Evolutionary conservation across 2,888 invertebrate genomes (phyloP), one percentile per base, ranked within the genome.

Genomic region (Diploptera punctata): DNA sequence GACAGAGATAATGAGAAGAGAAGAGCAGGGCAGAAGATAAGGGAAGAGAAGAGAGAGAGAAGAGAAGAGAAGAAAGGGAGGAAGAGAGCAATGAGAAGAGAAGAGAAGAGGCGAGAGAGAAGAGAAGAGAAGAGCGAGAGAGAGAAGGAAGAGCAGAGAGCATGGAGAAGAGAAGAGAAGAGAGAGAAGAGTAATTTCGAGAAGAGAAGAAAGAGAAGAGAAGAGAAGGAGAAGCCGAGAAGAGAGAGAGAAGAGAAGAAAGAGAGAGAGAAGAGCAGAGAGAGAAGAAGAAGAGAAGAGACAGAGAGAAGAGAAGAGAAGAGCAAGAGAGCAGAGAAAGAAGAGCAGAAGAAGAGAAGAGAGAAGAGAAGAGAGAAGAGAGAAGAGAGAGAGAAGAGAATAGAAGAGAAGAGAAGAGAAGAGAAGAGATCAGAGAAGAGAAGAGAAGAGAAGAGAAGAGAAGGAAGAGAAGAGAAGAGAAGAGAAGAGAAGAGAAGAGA

Each of bases 391-490:
- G 43, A 13, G n/a, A n/a, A n/a, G n/a, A n/a, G n/a, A n/a, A n/a
- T n/a, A n/a, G n/a, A n/a, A n/a, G n/a, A n/a, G n/a, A n/a, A n/a
- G n/a, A n/a, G n/a, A n/a, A n/a, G n/a, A n/a, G n/a, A n/a, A n/a
- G n/a, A n/a, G n/a, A n/a, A n/a, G n/a, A n/a, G n/a, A n/a, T n/a
- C n/a, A n/a, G n/a, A n/a, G n/a, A n/a, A n/a, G n/a, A n/a, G n/a
- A 13, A 43, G 43, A 43, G 43, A 43, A 13, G 13, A 13, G 43
- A 13, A 43, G 43, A 43, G 43, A 43, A 13, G 13, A 7, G 13
- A 75, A 16, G 3, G 2, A 13, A 70, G 21, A 62, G 21, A 62
- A 7, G 10, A 10, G 54, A 10, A 54, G 54, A 24, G 16, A 62
- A 7, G 13, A 13, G 18, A 7, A 43, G 43, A 43, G 9, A 43